A percentile compares a stretch with the other conserved stretches of the same genome.
Conservation (phyloP, 2,797 vertebrate species). For the Oreochromis mossambicus region DNA sequence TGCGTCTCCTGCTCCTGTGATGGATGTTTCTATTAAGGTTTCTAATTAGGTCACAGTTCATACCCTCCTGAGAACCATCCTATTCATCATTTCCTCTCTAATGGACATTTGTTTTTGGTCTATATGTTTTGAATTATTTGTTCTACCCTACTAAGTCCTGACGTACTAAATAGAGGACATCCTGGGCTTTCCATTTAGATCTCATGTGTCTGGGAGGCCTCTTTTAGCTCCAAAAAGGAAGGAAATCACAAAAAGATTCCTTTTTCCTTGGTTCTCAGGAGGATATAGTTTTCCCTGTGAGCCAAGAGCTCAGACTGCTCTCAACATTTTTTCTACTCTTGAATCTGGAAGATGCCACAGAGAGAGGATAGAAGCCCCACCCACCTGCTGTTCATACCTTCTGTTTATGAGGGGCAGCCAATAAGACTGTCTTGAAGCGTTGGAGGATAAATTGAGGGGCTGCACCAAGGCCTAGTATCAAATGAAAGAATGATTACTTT, state of each 20-base stretch:
- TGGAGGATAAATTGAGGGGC: background rate
- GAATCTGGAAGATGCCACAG: background rate
- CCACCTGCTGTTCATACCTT: background rate
- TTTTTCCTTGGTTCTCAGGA: background rate
- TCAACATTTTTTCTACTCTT: background rate
- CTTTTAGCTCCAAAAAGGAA: background rate
- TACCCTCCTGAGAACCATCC: background rate
- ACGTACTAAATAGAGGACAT: background rate
- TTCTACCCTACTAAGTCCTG: background rate
- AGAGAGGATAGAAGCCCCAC: background rate
- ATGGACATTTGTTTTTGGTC: background rate
- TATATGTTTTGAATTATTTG: background rate
- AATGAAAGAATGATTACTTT: background rate
- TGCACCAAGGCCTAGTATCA: background rate
- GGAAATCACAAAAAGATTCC: background rate
- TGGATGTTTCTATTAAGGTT: background rate
- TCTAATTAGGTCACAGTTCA: too few species aligned
- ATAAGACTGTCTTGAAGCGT: background rate
- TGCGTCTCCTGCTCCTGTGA: background rate
- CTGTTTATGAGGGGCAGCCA: background rate
- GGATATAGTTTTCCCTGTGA: background rate
- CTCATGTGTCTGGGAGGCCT: background rate
- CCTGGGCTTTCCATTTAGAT: background rate
- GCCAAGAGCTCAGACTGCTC: background rate
- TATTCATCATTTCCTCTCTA: background rate